Evolutionary conservation across 2,113 vertebrate genomes (phyloP).

Genomic region (Globicephala melas): DNA sequence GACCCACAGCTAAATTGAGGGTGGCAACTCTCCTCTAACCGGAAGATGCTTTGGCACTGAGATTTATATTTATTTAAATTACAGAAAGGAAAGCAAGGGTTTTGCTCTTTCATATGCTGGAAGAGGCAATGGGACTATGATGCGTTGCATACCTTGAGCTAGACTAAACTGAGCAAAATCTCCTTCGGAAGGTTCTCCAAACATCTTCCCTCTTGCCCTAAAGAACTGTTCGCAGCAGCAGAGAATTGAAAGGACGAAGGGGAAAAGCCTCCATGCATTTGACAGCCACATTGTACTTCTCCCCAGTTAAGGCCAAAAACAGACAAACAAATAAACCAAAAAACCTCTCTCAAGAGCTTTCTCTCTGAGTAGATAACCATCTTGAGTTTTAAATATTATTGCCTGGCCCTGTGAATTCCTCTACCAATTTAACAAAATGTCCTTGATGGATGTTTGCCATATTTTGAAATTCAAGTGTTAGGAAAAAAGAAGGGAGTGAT

Average conservation of each 20-base stretch:
- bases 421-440: slow-evolving; percentile 39
- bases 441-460: slow-evolving; percentile 59
- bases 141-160: not conserved
- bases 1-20: not conserved
- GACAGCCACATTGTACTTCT: not conserved
- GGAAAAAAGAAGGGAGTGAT: not conserved
- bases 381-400: slow-evolving; percentile 57
- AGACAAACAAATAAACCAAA: not conserved
- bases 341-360: slow-evolving; percentile 20
- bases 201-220: not conserved
- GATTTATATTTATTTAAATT: slow-evolving; percentile 32
- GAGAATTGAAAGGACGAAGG: not conserved
- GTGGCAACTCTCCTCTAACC: not conserved
- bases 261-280: not conserved
- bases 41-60: slow-evolving; percentile 23
- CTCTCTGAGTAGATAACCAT: slow-evolving; percentile 17
- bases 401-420: not conserved
- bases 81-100: not conserved
- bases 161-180: slow-evolving; percentile 10
- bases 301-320: slow-evolving; percentile 23
- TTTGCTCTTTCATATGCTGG: not conserved
- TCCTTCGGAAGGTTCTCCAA: not conserved
- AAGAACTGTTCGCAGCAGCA: not conserved
- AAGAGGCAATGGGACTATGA: not conserved
- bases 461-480: slow-evolving; percentile 44